A percentile compares a stretch with the other conserved stretches of the same genome.
These are phyloP conservation scores for Catajapyx aquilonaris DNA, from an alignment of 1,140 invertebrate species.

Conservation along the genomic window DNA sequence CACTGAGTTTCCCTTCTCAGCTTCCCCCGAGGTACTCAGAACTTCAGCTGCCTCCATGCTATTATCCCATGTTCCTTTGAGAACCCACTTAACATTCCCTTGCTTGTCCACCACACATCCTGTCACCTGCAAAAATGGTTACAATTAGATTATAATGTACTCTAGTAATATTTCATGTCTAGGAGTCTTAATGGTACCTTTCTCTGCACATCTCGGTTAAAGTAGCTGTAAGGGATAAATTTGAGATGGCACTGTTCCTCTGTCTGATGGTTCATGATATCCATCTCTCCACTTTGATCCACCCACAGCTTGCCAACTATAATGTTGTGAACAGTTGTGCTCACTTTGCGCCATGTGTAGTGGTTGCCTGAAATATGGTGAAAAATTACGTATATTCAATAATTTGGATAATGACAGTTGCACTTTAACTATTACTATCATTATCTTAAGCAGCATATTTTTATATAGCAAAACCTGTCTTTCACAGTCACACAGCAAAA, in stretches of 20 bases:
- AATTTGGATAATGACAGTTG: too few relatives aligned
- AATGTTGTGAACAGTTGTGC: constrained; percentile 97
- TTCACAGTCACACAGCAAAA: too few relatives aligned
- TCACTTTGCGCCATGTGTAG: constrained; percentile 95
- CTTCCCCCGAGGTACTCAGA: constrained; percentile 39
- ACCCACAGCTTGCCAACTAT: constrained; percentile 99
- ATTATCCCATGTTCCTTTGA: constrained; percentile 87
- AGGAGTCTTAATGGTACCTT: constrained; percentile 33
- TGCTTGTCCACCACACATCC: constrained; percentile 39
- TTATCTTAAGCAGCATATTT: too few relatives aligned
- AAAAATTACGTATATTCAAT: not conserved
- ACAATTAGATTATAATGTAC: not conserved
- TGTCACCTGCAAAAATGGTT: constrained; percentile 30
- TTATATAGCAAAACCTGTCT: too few relatives aligned
- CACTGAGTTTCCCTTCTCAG: constrained; percentile 50
- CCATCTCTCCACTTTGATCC: constrained; percentile 98
- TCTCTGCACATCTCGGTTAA: constrained; percentile 78
- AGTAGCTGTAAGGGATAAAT: constrained; percentile 94
- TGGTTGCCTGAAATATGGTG: constrained; percentile 43
- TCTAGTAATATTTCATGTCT: constrained; percentile 1
- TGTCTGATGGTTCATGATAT: constrained; percentile 69
- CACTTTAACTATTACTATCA: too few relatives aligned
- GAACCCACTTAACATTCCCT: constrained; percentile 45
- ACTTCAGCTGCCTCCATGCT: constrained; percentile 88
- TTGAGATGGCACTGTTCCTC: constrained; percentile 91